Evolutionary conservation across 2,888 invertebrate species (phyloP), one percentile per base, ranked within the genome.

Genomic region (Ormyrus nitidulus): DNA sequence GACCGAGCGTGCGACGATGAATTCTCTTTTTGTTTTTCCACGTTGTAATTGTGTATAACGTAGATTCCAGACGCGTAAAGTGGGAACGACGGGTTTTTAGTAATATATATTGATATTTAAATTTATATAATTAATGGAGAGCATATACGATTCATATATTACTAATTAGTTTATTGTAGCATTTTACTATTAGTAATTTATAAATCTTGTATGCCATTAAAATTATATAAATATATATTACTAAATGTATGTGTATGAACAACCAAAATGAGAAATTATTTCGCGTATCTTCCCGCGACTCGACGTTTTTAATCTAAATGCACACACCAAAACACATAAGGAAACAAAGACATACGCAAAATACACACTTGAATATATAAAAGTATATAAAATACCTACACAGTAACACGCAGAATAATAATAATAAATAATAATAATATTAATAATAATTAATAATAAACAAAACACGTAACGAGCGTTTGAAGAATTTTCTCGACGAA

Each of bases 281-380:
- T 81, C 75, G 66, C 75, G 75, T 56, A 75, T 81, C 72, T 78
- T 79, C 69, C 74, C 65, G 77, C 77, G 70, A 77, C 64, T 81
- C 62, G 74, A 81, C 77, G 56, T 81, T 81, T 81, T 77, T 66
- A 74, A 80, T 74, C 69, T 81, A 81, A 73, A 74, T 77, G 74
- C 74, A 81, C 77, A 80, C 71, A 70, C 70, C 70, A 59, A 77
- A 19, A 81, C 76, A 77, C 64, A 64, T 9, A 64, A 58, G 69
- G 58, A 19, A 44, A 72, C 19, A 71, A 7, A 46, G 71, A 68
- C 80, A 80, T 76, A 61, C 53, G 19, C 48, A 71, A 64, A 48
- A 79, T 64, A 72, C 70, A 70, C 69, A 64, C 48, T 62, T 75
- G 53, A 75, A 10, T 70, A 74, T 75, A 59, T 75, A 72, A 72